Base-by-base conservation (phyloP, 2,113 vertebrate species). In the Semnornis frantzii region DNA sequence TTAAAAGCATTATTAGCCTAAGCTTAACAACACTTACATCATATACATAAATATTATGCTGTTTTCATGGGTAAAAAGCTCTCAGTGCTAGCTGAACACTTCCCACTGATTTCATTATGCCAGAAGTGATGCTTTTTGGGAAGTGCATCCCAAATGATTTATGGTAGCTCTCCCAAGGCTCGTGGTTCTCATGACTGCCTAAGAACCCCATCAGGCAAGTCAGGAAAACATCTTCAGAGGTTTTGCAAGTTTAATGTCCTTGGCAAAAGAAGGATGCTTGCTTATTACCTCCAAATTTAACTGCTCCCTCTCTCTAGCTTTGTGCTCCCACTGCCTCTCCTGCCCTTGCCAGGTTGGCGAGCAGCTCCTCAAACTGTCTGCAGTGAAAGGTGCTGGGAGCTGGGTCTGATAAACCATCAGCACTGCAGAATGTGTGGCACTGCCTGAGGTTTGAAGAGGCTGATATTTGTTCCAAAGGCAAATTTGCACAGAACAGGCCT, bases 11-110 rank as follows among this genome's bases (percentile, higher is more conserved):
- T 96, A 92, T 89, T 91, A 92, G 44, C 0, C 0, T 74, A 19
- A 94, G 82, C 87, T 82, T 95, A 87, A 89, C 69, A 83, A 69
- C 87, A 68, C 65, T 80, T 85, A n/a, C 37, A 82, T 90, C 69
- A 13, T 71, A 21, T 54, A 92, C 91, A 84, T 90, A 94, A 96
- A 94, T 94, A 92, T 87, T 91, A 72, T 13, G 54, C 58, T 83
- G 21, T 82, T 97, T 92, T 94, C 76, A 6, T 54, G 82, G 92
- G 48, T 93, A 71, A 94, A 81, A 87, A 90, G 76, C 76, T 85
- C 70, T 85, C 79, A 23, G 4, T 54, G 10, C 37, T 87, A 65
- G 17, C 82, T 89, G 58, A 91, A 66, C 76, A 17, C 52, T 37
- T 91, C 54, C 82, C 50, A 31, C 50, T 73, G 60, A 46, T 52